Evolutionary conservation across 2,113 vertebrate species (phyloP).

Genomic region (Notothenia rossii): DNA sequence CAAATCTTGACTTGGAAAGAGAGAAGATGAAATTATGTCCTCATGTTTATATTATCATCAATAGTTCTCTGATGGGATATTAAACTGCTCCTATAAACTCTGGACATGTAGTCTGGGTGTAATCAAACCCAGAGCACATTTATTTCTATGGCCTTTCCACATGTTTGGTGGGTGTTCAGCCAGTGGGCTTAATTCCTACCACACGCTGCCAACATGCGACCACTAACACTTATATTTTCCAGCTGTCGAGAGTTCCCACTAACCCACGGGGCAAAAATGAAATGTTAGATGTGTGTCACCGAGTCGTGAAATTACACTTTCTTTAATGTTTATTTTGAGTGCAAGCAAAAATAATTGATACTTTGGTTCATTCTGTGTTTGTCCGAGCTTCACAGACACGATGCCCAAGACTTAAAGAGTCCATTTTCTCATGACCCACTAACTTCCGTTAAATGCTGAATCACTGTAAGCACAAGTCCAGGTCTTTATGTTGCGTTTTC

Average conservation of each 20-base stretch:
- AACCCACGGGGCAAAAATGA: constrained; percentile 20
- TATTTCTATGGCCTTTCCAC: constrained; percentile 27
- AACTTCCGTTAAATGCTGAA: constrained; percentile 15
- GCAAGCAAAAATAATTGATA: neutral
- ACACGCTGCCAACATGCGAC: constrained; percentile 37
- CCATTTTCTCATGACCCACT: constrained; percentile 46
- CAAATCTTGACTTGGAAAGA: constrained; percentile 14
- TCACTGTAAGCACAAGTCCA: constrained; percentile 17
- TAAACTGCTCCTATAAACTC: constrained; percentile 26
- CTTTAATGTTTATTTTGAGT: neutral
- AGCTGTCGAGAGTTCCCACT: constrained; percentile 36
- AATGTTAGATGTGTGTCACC: constrained; percentile 14
- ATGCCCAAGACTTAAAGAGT: neutral
- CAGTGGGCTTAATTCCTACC: constrained; percentile 13
- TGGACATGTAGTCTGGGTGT: constrained; percentile 24
- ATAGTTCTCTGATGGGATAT: constrained; percentile 22
- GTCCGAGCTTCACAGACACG: neutral
- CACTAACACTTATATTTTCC: constrained; percentile 54
- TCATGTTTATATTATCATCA: neutral
- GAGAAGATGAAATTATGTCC: neutral
- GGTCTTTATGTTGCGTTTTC: constrained; percentile 13
- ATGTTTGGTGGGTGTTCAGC: constrained; percentile 20
- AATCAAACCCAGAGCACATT: constrained; percentile 49
- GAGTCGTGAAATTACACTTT: neutral
- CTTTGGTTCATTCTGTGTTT: neutral